Evolutionary conservation across 2,113 vertebrate species (phyloP), one percentile per base, ranked within the genome.

Genomic region (Lates calcarifer): DNA sequence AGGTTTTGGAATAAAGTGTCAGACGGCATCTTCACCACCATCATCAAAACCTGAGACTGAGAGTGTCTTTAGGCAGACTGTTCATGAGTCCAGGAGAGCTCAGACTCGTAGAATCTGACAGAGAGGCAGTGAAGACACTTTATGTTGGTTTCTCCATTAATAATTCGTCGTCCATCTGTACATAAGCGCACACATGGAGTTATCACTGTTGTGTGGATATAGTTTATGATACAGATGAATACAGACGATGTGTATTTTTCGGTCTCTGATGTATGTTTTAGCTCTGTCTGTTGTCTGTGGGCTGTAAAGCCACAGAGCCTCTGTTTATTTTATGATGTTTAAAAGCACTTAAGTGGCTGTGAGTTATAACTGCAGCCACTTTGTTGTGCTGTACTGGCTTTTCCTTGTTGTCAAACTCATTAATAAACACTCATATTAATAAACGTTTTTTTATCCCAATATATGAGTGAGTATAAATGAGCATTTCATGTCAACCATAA

Each of bases 271-370:
- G 20, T 29, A 26, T 43, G 51, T 31, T n/a, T 14, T 51, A 20
- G 41, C 71, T 51, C 15, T 26, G 22, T 24, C 17, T 20, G 6
- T 1, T 22, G n/a, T 68, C 13, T 62, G 26, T 18, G 9, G 47
- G 47, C 58, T 63, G 4, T 28, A 37, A 29, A 70, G 15, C 24
- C 17, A 17, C 29, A 35, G 6, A 43, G 9, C 6, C 6, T 45
- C 22, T 28, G 11, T 57, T 22, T 45, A 63, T 55, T 63, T 56
- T 26, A 56, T 63, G 33, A 67, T 29, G 10, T 51, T 56, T 51
- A 49, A 65, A 47, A 56, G 67, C 49, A 45, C 60, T 80, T 70
- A n/a, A 6, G 49, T 51, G 57, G 26, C 33, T 24, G 26, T 62
- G 33, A 41, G 43, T 55, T 55, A 45, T 31, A 63, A 41, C 56